These are phyloP conservation scores for Tetrax tetrax DNA, from an alignment of 2,113 vertebrate genomes.

Conservation along the genomic window DNA sequence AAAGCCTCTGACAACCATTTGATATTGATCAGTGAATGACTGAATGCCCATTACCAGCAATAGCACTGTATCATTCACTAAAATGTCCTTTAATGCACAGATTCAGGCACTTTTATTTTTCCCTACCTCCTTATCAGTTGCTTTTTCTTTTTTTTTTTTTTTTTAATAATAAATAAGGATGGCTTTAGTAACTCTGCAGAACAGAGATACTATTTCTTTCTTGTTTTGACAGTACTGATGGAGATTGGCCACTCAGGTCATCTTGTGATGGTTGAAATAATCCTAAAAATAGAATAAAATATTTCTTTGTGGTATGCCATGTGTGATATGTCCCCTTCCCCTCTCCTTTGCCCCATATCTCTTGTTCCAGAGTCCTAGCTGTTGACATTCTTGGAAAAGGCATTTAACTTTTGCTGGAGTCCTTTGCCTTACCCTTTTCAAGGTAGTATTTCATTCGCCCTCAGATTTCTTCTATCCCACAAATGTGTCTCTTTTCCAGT, in stretches of 20 bases:
- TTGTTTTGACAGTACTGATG: not conserved
- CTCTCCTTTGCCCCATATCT: not conserved
- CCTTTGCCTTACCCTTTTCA: not conserved
- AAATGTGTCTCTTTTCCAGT: not conserved
- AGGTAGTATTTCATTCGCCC: not conserved
- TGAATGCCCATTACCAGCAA: not conserved
- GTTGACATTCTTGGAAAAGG: not conserved
- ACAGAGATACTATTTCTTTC: not conserved
- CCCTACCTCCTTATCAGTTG: not conserved
- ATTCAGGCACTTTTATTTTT: not conserved
- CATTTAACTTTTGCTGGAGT: not conserved
- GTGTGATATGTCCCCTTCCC: too few species aligned
- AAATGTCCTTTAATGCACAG: not conserved
- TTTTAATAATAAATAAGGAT: not conserved
- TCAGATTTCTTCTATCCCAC: not conserved
- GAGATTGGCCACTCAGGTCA: not conserved
- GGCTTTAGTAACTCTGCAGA: not conserved
- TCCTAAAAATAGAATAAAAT: not conserved
- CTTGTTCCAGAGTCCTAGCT: not conserved
- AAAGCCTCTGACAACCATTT: not conserved
- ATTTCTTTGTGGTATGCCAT: not conserved
- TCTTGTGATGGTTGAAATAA: not conserved
- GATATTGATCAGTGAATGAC: constrained; percentile 25
- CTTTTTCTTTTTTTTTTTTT: not conserved
- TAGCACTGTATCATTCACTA: not conserved